Evolutionary conservation across 2,888 invertebrate genomes (phyloP), one percentile per base, ranked within the genome.

Genomic region (Aphodius sticticus): DNA sequence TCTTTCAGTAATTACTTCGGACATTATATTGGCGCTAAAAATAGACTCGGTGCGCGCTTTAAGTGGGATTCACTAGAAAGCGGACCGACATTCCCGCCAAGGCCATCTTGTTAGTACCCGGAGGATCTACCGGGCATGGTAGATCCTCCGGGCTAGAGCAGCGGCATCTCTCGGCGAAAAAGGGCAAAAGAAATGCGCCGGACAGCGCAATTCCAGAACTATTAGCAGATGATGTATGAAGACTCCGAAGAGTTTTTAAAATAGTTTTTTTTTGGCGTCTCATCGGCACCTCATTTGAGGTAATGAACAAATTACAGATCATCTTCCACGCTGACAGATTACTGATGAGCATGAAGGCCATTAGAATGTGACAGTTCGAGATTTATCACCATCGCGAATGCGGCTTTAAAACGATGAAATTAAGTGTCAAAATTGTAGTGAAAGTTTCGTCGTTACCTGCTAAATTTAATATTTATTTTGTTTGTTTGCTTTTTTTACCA

Each of bases 1-100:
- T 53, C 53, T 53, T 53, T 53, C 53, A 53, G 53, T 53, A 53
- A 53, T 53, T 53, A 53, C 53, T 53, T 53, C 53, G 53, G 53
- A 53, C 53, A 53, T 53, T 53, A 53, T 53, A 53, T 53, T 53
- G 53, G 53, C 53, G 53, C 53, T 53, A 53, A 53, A 53, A 53
- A 53, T 53, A 53, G 53, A 7, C 9, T 9, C 53, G 53, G 53
- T 53, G 53, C 12, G 53, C 53, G 53, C 53, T 53, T 53, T 12
- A 12, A 53, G 53, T 53, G 53, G 53, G 53, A 12, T 53, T 53
- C 53, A 9, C 7, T 53, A 53, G 53, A 53, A 53, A 53, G 53
- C 53, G 53, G 53, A 53, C 53, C 53, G 12, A 53, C 53, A 53
- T 53, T 53, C 53, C 53, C 53, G 53, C 53, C 53, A 53, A 53